A percentile compares a stretch with the other conserved stretches of the same genome.
These are phyloP conservation scores for Zingel zingel DNA, from an alignment of 2,113 vertebrate genomes.

Conservation along the genomic window DNA sequence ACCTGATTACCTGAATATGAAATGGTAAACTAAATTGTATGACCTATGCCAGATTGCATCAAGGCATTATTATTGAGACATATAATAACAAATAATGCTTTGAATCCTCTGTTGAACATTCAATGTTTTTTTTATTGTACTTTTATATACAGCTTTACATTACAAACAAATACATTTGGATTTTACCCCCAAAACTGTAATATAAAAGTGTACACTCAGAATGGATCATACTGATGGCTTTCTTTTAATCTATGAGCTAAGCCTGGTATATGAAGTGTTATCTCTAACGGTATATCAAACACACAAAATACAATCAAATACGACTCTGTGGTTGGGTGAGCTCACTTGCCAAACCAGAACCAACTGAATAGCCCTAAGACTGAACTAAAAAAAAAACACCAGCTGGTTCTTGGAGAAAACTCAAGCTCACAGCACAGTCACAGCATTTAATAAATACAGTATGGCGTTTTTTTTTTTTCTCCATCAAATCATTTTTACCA, in stretches of 20 bases:
- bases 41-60: slow-evolving; percentile 13
- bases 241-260: slow-evolving; percentile 36
- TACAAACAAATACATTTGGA: slow-evolving; percentile 54
- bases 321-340: slow-evolving; percentile 43
- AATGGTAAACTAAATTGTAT: slow-evolving; percentile 46
- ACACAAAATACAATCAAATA: slow-evolving; percentile 60
- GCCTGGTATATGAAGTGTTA: slow-evolving; percentile 21
- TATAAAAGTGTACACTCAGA: slow-evolving; percentile 60
- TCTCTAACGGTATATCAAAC: slow-evolving; percentile 31
- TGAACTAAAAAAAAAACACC: slow-evolving; percentile 18
- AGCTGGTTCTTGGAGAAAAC: slow-evolving; percentile 39
- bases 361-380: slow-evolving; percentile 45
- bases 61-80: slow-evolving; percentile 34
- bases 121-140: slow-evolving; percentile 39
- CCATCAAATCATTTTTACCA: slow-evolving; percentile 24
- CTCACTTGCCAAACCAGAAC: slow-evolving; percentile 14
- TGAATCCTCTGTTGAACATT: slow-evolving; percentile 46
- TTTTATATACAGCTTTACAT: slow-evolving; percentile 68
- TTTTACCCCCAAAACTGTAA: slow-evolving; percentile 22
- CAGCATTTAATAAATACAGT: slow-evolving; percentile 47
- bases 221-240: slow-evolving; percentile 59
- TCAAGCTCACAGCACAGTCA: slow-evolving; percentile 57
- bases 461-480: slow-evolving; percentile 20
- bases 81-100: slow-evolving; percentile 35
- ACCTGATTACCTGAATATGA: slow-evolving; percentile 60